Base-by-base conservation (phyloP, 92 coral and sea anemone species). In the Montipora capitata region DNA sequence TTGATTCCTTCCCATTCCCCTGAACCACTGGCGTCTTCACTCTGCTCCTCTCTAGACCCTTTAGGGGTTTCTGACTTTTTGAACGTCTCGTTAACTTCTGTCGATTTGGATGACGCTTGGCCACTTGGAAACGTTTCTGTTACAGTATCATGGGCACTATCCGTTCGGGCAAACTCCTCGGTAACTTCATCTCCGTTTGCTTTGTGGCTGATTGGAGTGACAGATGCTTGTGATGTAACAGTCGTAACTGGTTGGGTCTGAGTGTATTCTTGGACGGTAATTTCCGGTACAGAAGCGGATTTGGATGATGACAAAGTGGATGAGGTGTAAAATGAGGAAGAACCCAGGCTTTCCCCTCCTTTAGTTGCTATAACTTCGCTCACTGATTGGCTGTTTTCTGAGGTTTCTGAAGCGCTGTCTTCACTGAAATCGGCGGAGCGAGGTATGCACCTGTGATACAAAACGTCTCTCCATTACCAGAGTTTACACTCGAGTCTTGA, bases 1-100 rank as follows among this genome's bases (percentile, higher is more conserved):
- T 75, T 61, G 48, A 59, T 5, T 48, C 67, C 89, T 2, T 43
- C 66, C 74, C 74, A 51, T 35, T 59, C 62, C 40, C 89, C 82
- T 27, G 89, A 76, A 20, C 84, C 89, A 45, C 79, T 72, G 14
- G 59, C 79, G 1, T 82, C 87, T 13, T 41, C 69, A n/a, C 82
- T 45, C 40, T 63, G 65, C 44, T 80, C 88, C 38, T 83, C 87
- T 35, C 71, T 94, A 59, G 84, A 40, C 51, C 63, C 93, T 63
- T 54, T 68, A 17, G 88, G 87, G 43, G 93, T 91, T 4, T 87
- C 58, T 64, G 98, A 95, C 85, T 93, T 95, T 82, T 88, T 91
- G 13, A 84, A 80, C 42, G 94, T 95, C 82, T 95, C 96, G 13
- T 79, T 79, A 15, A 94, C 88, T 40, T 79, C 87, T 73, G 87